These are phyloP conservation scores for Plectropomus leopardus DNA, from an alignment of 2,113 vertebrate genomes.

Conservation along the genomic window DNA sequence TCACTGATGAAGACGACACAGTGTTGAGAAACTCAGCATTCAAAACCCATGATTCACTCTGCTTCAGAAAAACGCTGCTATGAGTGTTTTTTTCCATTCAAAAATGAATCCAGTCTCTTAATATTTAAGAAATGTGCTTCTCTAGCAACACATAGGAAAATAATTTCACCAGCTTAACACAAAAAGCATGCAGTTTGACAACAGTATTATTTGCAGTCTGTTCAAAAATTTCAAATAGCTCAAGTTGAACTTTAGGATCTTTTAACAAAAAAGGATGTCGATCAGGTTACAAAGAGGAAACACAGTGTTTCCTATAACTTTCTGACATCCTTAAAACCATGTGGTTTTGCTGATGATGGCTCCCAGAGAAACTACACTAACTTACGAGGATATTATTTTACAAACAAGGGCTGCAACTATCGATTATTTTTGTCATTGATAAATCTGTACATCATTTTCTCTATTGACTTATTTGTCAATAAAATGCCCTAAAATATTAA, in stretches of 20 bases:
- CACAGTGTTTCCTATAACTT: background rate
- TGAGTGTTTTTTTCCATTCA: background rate
- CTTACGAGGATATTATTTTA: no score
- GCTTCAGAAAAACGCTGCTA: background rate
- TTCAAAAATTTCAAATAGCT: background rate
- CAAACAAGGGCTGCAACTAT: no score
- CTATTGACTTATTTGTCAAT: no score
- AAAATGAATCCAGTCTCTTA: background rate
- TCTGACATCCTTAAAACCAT: background rate
- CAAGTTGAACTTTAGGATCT: background rate
- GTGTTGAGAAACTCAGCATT: background rate
- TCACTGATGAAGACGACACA: background rate
- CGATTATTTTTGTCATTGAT: no score
- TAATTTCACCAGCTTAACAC: background rate
- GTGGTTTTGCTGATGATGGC: background rate
- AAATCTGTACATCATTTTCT: no score
- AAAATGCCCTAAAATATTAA: no score
- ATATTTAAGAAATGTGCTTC: no score
- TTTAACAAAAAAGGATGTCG: background rate
- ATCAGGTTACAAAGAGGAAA: slow-evolving; percentile 27
- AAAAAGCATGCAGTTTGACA: background rate
- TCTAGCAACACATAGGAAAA: background rate
- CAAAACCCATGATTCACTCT: background rate
- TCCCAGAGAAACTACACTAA: no score
- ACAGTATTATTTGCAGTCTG: background rate